Evolutionary conservation across 2,113 vertebrate species (phyloP).

Genomic region (Sander lucioperca): DNA sequence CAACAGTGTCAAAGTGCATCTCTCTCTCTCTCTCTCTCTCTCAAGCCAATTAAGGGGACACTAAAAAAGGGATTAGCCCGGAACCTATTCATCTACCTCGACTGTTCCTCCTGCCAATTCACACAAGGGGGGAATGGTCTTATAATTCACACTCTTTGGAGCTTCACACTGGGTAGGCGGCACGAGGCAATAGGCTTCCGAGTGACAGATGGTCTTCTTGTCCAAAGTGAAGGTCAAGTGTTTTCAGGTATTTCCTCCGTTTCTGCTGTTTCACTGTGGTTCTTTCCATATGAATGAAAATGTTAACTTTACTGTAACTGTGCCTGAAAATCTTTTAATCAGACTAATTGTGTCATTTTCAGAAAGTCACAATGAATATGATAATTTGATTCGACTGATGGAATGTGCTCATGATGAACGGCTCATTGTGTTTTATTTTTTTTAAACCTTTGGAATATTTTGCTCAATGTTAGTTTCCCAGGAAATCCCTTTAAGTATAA

Average conservation of each 20-base stretch:
- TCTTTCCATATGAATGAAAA: constrained; percentile 11
- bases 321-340: constrained; percentile 1
- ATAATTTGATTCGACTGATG: not conserved
- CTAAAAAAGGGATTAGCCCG: constrained; percentile 79
- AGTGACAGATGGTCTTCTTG: constrained; percentile 30
- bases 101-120: constrained; percentile 51
- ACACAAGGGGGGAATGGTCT: constrained; percentile 57
- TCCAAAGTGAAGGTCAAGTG: constrained; percentile 51
- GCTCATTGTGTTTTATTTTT: not conserved
- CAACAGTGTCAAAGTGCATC: no score
- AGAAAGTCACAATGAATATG: constrained; percentile 1
- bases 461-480: not conserved
- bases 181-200: constrained; percentile 45
- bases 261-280: not conserved
- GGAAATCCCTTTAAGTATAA: constrained; percentile 12
- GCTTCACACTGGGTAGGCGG: constrained; percentile 32
- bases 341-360: not conserved
- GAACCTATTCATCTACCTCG: constrained; percentile 73
- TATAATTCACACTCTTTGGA: constrained; percentile 67
- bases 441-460: constrained; percentile 1
- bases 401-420: not conserved
- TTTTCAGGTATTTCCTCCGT: constrained; percentile 32
- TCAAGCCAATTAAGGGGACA: constrained; percentile 78
- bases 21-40: not conserved
- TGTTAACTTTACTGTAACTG: not conserved